Evolutionary conservation across 30 jellyfish, hydroid and myxozoan species (phyloP).

Genomic region (Nemopilema nomurai): DNA sequence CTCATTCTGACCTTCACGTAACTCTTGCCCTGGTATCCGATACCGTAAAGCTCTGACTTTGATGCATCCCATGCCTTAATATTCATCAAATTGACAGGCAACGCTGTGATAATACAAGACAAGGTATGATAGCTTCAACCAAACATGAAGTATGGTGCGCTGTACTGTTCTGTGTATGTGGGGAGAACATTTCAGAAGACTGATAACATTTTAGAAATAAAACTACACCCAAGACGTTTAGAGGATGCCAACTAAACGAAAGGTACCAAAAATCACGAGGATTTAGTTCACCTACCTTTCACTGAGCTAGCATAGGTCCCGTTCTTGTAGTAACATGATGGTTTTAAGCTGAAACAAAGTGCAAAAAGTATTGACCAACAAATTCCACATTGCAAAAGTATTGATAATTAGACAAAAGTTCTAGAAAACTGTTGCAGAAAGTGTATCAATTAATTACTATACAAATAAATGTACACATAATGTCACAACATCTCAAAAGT

Average conservation of each 20-base stretch:
- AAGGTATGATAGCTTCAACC: not conserved
- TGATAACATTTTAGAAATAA: too few relatives aligned
- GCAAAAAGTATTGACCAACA: not conserved
- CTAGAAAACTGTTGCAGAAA: too few relatives aligned
- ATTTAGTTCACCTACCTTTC: not conserved
- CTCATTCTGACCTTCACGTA: not conserved
- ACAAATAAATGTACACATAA: too few relatives aligned
- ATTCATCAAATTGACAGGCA: slow-evolving; percentile 7
- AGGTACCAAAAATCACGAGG: too few relatives aligned
- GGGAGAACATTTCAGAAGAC: too few relatives aligned
- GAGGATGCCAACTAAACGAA: not conserved
- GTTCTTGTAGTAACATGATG: slow-evolving; percentile 17
- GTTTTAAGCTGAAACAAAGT: not conserved
- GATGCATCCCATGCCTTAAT: slow-evolving; percentile 18
- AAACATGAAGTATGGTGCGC: too few relatives aligned
- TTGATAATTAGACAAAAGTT: not conserved
- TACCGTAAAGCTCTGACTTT: slow-evolving; percentile 1
- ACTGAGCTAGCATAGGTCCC: slow-evolving; percentile 14
- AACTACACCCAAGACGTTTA: not conserved
- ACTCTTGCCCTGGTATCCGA: not conserved
- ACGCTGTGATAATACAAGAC: slow-evolving; percentile 3
- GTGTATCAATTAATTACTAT: too few relatives aligned
- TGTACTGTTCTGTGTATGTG: too few relatives aligned
- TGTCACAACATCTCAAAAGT: too few relatives aligned
- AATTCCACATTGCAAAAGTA: not conserved